phyloP scores from a whole-genome alignment of 2,888 invertebrate genomes.

The Drosophila niveifrons region DNA sequence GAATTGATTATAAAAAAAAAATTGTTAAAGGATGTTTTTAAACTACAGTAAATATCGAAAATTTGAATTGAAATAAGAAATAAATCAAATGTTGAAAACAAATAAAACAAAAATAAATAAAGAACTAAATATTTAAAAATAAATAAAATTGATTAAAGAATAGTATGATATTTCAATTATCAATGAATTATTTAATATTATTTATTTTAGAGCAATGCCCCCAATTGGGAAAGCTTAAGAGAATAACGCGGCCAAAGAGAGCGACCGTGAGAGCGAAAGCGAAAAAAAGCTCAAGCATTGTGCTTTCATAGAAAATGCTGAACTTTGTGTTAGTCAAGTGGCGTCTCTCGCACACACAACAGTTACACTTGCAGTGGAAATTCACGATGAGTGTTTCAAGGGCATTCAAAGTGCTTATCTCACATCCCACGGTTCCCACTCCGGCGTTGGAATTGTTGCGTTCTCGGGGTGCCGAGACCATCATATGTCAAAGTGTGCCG shows the following conservation, averaged over 20 bases:
- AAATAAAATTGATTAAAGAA: too few relatives aligned
- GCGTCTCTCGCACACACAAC: not conserved
- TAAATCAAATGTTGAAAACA: too few relatives aligned
- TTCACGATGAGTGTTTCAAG: constrained; percentile 57
- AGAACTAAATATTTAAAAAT: too few relatives aligned
- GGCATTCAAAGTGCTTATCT: constrained; percentile 87
- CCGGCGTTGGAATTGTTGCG: constrained; percentile 89
- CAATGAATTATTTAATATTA: not conserved
- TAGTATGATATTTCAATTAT: too few relatives aligned
- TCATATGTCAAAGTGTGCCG: constrained; percentile 80
- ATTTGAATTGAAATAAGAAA: too few relatives aligned
- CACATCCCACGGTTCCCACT: constrained; percentile 89
- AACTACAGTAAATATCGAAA: too few relatives aligned
- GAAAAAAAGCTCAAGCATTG: constrained; percentile 49
- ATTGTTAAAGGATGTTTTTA: too few relatives aligned
- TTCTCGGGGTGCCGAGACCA: constrained; percentile 84
- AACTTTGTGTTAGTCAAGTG: constrained; percentile 39
- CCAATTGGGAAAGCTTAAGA: constrained; percentile 25
- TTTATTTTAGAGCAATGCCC: not conserved
- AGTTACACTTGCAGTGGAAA: not conserved
- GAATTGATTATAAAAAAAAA: too few relatives aligned
- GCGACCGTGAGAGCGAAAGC: not conserved
- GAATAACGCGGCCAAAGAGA: not conserved
- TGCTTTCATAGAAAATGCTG: constrained; percentile 11
- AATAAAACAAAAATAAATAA: too few relatives aligned